phyloP scores from a whole-genome alignment of 35 echinoderm and acorn worm genomes.

The Diadema setosum region DNA sequence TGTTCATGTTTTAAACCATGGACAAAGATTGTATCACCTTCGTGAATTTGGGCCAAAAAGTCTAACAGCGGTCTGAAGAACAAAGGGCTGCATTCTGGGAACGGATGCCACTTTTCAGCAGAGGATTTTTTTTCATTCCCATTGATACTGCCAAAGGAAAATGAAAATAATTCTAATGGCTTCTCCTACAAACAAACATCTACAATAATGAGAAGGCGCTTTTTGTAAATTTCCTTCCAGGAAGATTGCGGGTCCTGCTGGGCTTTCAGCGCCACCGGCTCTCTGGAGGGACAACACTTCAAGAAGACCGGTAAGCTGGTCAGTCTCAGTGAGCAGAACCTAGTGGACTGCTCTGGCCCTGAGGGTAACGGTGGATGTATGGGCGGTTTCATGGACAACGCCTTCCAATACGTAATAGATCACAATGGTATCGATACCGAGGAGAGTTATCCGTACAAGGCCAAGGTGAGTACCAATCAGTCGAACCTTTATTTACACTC shows the following conservation, averaged over 20 bases:
- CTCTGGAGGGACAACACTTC: conserved; percentile 63
- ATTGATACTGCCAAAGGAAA: too few relatives aligned
- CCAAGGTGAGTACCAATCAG: conserved; percentile 62
- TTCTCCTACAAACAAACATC: too few relatives aligned
- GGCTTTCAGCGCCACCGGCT: conserved; percentile 75
- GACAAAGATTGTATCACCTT: too few relatives aligned
- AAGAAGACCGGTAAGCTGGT: conserved; percentile 66
- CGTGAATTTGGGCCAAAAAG: too few relatives aligned
- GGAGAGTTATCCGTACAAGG: conserved; percentile 60
- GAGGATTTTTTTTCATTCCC: too few relatives aligned
- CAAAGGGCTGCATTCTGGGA: too few relatives aligned
- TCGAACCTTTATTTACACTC: too few relatives aligned
- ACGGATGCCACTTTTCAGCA: too few relatives aligned
- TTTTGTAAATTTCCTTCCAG: conserved; percentile 9
- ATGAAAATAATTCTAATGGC: too few relatives aligned
- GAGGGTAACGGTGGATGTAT: conserved; percentile 70
- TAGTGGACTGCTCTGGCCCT: conserved; percentile 59
- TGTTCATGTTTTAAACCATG: too few relatives aligned
- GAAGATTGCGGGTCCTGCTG: conserved; percentile 66
- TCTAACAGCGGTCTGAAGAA: too few relatives aligned
- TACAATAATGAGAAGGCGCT: too few relatives aligned
- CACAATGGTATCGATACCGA: conserved; percentile 72
- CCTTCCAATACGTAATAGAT: conserved; percentile 67
- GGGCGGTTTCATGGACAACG: conserved; percentile 68
- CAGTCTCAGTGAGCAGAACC: conserved; percentile 75